A percentile compares a stretch with the other conserved stretches of the same genome.
Conservation (phyloP, 1,140 invertebrate genomes). For the Drosophila ogumai region DNA sequence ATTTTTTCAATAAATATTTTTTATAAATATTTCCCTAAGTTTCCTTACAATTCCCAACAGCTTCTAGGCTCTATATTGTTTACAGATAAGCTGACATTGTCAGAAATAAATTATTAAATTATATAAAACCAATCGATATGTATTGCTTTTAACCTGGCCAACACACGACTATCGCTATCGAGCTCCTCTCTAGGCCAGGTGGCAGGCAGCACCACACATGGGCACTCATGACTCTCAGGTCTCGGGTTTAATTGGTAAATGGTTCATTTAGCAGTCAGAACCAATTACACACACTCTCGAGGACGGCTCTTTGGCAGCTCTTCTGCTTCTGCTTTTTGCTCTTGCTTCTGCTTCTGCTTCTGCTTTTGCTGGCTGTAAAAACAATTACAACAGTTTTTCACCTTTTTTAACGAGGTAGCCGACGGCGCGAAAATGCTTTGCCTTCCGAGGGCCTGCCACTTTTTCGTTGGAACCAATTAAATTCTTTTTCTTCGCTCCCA, state of each 20-base stretch:
- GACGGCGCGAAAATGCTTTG: conserved; percentile 46
- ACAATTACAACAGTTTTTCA: conserved; percentile 80
- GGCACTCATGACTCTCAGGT: conserved; percentile 7
- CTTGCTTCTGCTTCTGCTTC: not conserved
- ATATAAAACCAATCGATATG: not conserved
- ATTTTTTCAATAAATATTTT: too few species aligned
- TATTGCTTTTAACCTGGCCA: not conserved
- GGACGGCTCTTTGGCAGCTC: conserved; percentile 21
- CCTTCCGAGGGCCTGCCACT: conserved; percentile 18
- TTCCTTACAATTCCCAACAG: too few species aligned
- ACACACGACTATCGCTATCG: not conserved
- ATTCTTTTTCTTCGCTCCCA: conserved; percentile 13
- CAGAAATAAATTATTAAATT: too few species aligned
- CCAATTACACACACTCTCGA: conserved; percentile 64
- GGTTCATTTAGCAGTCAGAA: conserved; percentile 83
- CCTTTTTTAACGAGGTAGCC: conserved; percentile 55
- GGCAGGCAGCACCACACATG: conserved; percentile 19
- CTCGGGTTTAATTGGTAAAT: conserved; percentile 79
- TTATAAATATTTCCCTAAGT: too few species aligned
- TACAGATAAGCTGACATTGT: too few species aligned
- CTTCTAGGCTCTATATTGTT: too few species aligned
- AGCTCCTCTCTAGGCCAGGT: conserved; percentile 30
- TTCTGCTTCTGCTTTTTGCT: conserved; percentile 8
- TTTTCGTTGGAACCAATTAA: conserved; percentile 57
- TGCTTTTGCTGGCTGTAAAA: conserved; percentile 52